Evolutionary conservation across 2,797 vertebrate species (phyloP), one percentile per base, ranked within the genome.

Genomic region (Crypturellus tataupa): DNA sequence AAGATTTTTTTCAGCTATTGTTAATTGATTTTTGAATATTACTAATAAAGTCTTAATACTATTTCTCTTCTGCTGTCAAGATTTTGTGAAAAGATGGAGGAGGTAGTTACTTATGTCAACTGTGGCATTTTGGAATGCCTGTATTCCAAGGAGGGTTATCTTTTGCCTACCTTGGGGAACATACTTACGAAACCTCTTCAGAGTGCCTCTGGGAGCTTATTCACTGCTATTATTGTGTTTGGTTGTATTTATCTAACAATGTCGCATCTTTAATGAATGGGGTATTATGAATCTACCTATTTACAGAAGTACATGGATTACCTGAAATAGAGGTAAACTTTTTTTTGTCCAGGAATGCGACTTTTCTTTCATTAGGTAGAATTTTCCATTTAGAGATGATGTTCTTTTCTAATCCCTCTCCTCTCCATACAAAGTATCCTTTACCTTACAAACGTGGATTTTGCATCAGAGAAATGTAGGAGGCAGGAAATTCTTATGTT

Each of bases 401-500:
- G 29, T 33, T 9, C 15, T 62, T 75, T 35, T 47, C 51, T 4
- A 7, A 71, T 84, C 71, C 25, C 27, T 84, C 83, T 89, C 75
- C 56, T 71, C 58, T 76, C 33, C 49, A 37, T 31, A 55, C 42
- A 24, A 72, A 72, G 42, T 76, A 47, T 21, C 8, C 58, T 68
- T 77, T 87, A 60, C 64, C 19, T 33, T 16, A 25, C 68, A 42
- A 72, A 83, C 84, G 55, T 53, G 60, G 18, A 67, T 71, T 86
- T 80, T 58, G 27, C 83, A 62, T 46, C 47, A 31, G 42, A 90
- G 42, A 47, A 71, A 39, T 64, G 65, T 5, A 51, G 40, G 47
- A 84, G 55, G 44, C 83, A 77, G 79, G 83, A 80, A 76, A 59
- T 72, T 80, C 79, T 83, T 37, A 47, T 72, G 49, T 77, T 92